Base-by-base conservation (phyloP, 2,888 invertebrate species). In the Phalangium opilio region DNA sequence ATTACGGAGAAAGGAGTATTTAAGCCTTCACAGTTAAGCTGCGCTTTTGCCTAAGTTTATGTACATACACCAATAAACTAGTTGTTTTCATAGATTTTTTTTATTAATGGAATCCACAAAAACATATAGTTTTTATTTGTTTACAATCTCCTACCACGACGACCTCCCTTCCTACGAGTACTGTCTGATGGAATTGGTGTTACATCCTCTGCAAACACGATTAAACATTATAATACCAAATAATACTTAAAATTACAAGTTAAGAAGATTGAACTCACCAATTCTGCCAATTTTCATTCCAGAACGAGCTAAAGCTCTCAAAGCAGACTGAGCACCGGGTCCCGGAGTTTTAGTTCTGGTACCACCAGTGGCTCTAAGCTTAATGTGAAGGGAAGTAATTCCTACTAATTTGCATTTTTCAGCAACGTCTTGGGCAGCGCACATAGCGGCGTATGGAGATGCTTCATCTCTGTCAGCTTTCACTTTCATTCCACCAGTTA, bases 381-480 rank as follows among this genome's bases (percentile, higher is more conserved):
- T 96, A 62, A 98, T 93, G 73, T 99, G 96, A 42, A 98, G 75
- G 11, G 98, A 96, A 52, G 89, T 96, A 66, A 98, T 96, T 46
- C 96, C 96, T 45, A 98, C 76, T 35, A 79, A 75, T 71, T 95
- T 96, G 74, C 96, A 98, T 64, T 90, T 91, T 66, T 98, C 98
- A 60, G 98, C 93, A 50, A 98, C 98, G 75, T 99, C 98, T 76
- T 98, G 96, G 57, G 96, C 96, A 61, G 98, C 98, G 73, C 98
- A 90, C 98, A 98, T 99, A 79, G 98, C 98, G 63, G 98, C 98
- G 67, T 98, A 99, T 42, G 98, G 98, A 41, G 96, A 96, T 56
- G 98, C 91, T 72, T 98, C 98, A 71, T 98, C 98, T 75, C 98
- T 82, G 74, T 99, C 98, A 61, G 98, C 98, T 73, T 98, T 98